Evolutionary conservation across 2,888 invertebrate species (phyloP).

Genomic region (Craniophora ligustri): DNA sequence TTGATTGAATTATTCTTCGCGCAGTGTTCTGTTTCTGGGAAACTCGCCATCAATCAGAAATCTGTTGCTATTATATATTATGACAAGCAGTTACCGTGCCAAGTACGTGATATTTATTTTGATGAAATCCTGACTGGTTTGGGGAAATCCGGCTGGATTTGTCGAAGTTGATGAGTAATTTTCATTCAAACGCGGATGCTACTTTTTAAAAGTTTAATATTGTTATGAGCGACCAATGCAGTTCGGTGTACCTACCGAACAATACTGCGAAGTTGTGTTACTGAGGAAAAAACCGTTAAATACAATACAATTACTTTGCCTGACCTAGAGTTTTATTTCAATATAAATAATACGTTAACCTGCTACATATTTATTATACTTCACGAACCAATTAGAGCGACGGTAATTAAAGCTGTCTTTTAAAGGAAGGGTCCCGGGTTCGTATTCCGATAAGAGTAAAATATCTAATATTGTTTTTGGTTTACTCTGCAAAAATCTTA

Average conservation of each 20-base stretch:
- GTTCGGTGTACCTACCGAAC: conserved; percentile 7
- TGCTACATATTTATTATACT: too few relatives aligned
- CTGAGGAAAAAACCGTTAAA: conserved; percentile 22
- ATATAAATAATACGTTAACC: background rate
- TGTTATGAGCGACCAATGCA: conserved; percentile 25
- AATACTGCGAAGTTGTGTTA: conserved; percentile 9
- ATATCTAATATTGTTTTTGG: too few relatives aligned
- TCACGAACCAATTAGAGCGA: too few relatives aligned
- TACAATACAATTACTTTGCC: background rate
- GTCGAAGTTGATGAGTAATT: conserved; percentile 31
- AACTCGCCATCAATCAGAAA: conserved; percentile 41
- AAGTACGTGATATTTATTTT: conserved; percentile 46
- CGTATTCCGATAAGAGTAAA: too few relatives aligned
- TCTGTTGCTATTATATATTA: conserved; percentile 45
- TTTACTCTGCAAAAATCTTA: too few relatives aligned
- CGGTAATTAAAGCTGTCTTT: too few relatives aligned
- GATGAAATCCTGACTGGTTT: conserved; percentile 27
- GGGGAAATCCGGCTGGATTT: conserved; percentile 32
- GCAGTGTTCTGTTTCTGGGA: conserved; percentile 38
- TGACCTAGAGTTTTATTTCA: background rate
- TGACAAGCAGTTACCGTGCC: conserved; percentile 42
- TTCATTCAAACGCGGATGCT: conserved; percentile 23
- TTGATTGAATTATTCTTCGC: conserved; percentile 49
- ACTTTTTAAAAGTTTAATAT: too few relatives aligned
- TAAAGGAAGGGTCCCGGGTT: too few relatives aligned